A percentile compares a stretch with the other conserved stretches of the same genome.
Evolutionary conservation across 2,888 invertebrate species (phyloP).

Genomic region (Ceriagrion tenellum): DNA sequence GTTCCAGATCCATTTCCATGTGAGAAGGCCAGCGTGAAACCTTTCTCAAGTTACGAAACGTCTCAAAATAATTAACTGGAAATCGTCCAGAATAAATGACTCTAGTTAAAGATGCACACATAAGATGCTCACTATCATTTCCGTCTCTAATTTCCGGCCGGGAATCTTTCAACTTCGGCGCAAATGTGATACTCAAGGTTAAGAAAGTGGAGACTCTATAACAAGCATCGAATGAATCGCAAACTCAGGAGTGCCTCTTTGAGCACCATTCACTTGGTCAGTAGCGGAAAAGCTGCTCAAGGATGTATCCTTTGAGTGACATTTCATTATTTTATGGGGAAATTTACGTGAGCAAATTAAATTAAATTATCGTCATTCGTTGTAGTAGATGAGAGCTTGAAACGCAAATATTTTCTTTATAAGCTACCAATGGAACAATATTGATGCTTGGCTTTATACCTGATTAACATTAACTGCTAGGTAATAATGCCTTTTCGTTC

Average conservation of each 20-base stretch:
- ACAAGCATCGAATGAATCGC: not conserved
- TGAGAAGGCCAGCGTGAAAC: not conserved
- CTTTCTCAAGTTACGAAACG: not conserved
- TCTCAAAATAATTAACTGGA: not conserved
- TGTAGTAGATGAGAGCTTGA: not conserved
- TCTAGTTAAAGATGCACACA: not conserved
- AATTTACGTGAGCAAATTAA: not conserved
- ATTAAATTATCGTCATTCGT: not conserved
- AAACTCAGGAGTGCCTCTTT: not conserved
- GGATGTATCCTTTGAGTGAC: not conserved
- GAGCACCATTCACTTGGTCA: not conserved
- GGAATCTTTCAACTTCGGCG: not conserved
- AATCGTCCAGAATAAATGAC: not conserved
- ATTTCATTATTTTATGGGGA: no score
- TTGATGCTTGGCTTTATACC: no score
- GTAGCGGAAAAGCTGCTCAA: not conserved
- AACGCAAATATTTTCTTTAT: not conserved
- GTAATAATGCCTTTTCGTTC: no score
- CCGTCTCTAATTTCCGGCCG: constrained; percentile 3
- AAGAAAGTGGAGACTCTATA: not conserved
- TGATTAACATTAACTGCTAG: no score
- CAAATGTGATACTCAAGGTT: not conserved
- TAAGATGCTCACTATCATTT: not conserved
- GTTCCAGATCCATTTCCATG: not conserved
- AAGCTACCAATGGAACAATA: not conserved